Base-by-base conservation (phyloP, 2,888 invertebrate species). In the Altica lythri region DNA sequence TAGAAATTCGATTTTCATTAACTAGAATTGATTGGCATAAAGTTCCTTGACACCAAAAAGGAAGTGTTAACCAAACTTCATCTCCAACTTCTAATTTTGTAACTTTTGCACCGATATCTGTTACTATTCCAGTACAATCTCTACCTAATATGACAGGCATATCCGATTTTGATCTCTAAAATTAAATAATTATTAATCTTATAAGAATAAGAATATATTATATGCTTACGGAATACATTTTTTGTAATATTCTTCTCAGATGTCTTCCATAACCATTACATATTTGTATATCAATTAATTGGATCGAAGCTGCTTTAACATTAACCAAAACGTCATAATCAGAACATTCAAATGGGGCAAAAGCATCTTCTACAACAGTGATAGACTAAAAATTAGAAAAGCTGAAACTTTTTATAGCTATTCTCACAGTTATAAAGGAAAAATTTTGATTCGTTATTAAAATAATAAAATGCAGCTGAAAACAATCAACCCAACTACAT, bases 301-400 rank as follows among this genome's bases (percentile, higher is more conserved):
- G 82, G 14, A 86, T 73, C 2, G 84, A 81, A 8, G 81, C 80
- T 38, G 84, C 83, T 72, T 82, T 82, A 1, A 85, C 84, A 75
- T 81, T 80, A 30, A 86, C 77, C 50, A 85, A 68, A 40, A 85
- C 73, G 55, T 84, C 82, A 66, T 83, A 78, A 1, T 80, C 76
- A 25, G 72, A 75, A 61, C 78, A 76, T 37, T 81, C 75, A 32
- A 72, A 72, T 13, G 84, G 84, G 52, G 81, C 78, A 65, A 76
- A 73, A 12, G 76, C 76, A 66, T 82, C 81, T 61, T 84, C 82
- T 50, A 81, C 76, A 58, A 81, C 70, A 34, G 77, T 74, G 34
- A 81, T 78, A 38, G 80, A 79, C 83, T 84, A 61, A 38, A 71
- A 68, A 48, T 50, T 47, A 62, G 19, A 22, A 17, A 42, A 18